Percentiles rank a stretch among this genome's conserved stretches.
Evolutionary conservation across 2,797 vertebrate genomes (phyloP).

Genomic region (Vespertilio murinus): DNA sequence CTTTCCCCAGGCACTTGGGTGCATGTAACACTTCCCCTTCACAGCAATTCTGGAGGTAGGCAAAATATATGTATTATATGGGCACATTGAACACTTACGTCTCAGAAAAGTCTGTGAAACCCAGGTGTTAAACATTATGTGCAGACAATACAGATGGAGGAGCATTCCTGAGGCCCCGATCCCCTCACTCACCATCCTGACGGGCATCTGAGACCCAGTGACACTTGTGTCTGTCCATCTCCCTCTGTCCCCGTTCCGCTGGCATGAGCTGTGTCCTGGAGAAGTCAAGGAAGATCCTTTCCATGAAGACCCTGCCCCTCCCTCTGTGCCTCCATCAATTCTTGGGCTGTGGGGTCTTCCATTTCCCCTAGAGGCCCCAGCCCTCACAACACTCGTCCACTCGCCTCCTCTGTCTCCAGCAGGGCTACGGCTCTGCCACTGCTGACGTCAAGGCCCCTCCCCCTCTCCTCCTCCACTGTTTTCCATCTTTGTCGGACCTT

Average conservation of each 20-base stretch:
- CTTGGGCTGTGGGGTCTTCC: background rate
- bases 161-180: background rate
- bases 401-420: rapidly evolving
- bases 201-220: background rate
- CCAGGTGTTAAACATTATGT: rapidly evolving
- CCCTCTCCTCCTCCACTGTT: rapidly evolving
- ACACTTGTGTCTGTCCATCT: background rate
- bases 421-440: rapidly evolving
- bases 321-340: rapidly evolving
- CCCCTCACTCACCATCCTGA: rapidly evolving
- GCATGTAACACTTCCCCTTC: too few species aligned
- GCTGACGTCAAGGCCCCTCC: rapidly evolving
- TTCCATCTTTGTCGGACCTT: background rate
- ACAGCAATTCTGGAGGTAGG: background rate
- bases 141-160: rapidly evolving
- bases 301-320: background rate
- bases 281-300: too few species aligned
- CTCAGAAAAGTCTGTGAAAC: too few species aligned
- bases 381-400: rapidly evolving
- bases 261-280: rapidly evolving
- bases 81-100: too few species aligned
- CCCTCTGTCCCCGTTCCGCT: rapidly evolving
- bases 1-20: background rate
- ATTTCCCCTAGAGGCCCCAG: background rate
- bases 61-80: too few species aligned